Base-by-base conservation (phyloP, 2,888 invertebrate genomes). In the Metellina segmentata region DNA sequence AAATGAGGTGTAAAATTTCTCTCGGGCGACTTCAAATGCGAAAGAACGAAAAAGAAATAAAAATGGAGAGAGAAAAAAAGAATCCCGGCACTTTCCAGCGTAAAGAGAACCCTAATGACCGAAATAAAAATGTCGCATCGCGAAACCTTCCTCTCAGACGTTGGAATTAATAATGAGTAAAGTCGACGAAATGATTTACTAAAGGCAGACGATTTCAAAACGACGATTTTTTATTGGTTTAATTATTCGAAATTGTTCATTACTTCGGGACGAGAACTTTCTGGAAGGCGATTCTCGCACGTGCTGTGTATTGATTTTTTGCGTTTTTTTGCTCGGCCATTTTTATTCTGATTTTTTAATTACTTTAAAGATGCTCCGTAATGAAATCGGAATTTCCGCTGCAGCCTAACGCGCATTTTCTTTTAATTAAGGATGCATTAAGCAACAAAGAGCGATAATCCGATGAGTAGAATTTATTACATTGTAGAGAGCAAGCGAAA, bases 1-100 rank as follows among this genome's bases (percentile, higher is more conserved):
- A 86, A 86, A 86, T 86, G 78, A 70, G 78, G 78, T 72, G 70
- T 86, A 75, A 70, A 78, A 61, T 86, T 77, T 86, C 86, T 86
- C 78, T 78, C 86, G 9, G 86, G 51, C 74, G 61, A 6, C 20
- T 72, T 19, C n/a, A 9, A 19, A 20, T 9, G 7, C n/a, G 72
- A 19, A 19, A n/a, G 20, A 20, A 7, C n/a, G 9, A 19, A 72
- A 19, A 72, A 72, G n/a, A 69, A 69, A 13, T 4, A 2, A n/a
- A 61, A 61, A 61, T 5, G 61, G 13, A 51, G 16, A 72, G 52
- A 70, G 48, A 34, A 53, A 70, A 83, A 82, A 72, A n/a, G 9
- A 72, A 6, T 71, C 48, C n/a, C 19, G 51, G 20, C 9, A 13
- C 51, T 72, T 20, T 72, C 72, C 13, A 69, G 69, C 70, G n/a